A percentile compares a stretch with the other conserved stretches of the same genome.
These are phyloP conservation scores for Myoxocephalus aenaeus DNA, from an alignment of 2,797 vertebrate genomes.

Conservation along the genomic window DNA sequence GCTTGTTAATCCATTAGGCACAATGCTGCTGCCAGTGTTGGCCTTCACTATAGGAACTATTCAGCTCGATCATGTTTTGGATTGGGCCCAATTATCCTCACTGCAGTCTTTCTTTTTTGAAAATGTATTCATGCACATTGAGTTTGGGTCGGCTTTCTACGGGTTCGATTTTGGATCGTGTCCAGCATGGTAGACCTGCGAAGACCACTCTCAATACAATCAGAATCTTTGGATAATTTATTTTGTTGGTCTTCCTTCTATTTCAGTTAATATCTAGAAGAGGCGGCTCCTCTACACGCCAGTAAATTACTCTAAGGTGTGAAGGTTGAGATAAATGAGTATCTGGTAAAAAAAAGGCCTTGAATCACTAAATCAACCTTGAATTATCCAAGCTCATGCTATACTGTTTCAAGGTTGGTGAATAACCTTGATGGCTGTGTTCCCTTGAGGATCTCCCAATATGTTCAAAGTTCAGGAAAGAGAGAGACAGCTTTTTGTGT, in stretches of 20 bases:
- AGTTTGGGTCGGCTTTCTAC: not conserved
- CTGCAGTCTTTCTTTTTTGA: not conserved
- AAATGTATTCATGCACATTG: not conserved
- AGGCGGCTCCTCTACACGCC: constrained; percentile 14
- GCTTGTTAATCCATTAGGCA: not conserved
- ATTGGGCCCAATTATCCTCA: not conserved
- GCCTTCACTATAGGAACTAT: not conserved
- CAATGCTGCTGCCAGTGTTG: not conserved
- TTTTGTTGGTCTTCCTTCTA: constrained; percentile 1
- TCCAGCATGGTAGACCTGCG: not conserved
- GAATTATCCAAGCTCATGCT: constrained; percentile 53
- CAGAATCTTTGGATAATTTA: constrained; percentile 1
- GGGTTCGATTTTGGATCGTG: not conserved
- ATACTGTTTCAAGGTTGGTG: constrained; percentile 52
- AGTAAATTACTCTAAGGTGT: constrained; percentile 54
- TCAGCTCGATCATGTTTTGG: not conserved
- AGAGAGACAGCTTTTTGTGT: constrained; percentile 23
- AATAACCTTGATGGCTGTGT: constrained; percentile 48
- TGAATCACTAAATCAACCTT: constrained; percentile 69
- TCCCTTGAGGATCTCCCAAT: constrained; percentile 22
- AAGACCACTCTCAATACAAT: constrained; percentile 10
- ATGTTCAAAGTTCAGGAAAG: constrained; percentile 31
- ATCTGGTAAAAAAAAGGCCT: constrained; percentile 51
- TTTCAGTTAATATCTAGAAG: constrained; percentile 31
- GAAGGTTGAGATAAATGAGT: constrained; percentile 64